Percentiles rank a stretch among this genome's conserved stretches.
Evolutionary conservation across 2,888 invertebrate genomes (phyloP).

Genomic region (Thymelicus lineola): DNA sequence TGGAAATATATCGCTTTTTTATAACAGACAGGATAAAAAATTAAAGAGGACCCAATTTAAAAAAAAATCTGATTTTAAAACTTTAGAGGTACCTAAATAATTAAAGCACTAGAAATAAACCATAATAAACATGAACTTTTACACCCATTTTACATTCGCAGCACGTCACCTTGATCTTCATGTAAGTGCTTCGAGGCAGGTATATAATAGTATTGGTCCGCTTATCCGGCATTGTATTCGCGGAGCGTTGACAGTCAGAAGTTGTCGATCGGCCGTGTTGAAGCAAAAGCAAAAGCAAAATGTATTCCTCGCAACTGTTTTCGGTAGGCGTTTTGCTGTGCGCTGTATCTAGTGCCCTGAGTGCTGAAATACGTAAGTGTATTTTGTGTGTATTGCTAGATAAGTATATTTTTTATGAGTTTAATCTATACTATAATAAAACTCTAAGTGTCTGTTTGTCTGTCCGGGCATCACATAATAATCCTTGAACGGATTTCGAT

Average conservation of each 20-base stretch:
- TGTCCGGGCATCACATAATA: too few relatives aligned
- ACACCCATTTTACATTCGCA: constrained; percentile 35
- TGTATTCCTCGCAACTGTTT: constrained; percentile 46
- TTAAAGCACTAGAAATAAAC: not conserved
- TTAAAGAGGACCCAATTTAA: too few relatives aligned
- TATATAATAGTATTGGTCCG: constrained; percentile 50
- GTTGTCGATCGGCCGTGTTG: constrained; percentile 39
- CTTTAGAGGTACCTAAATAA: too few relatives aligned
- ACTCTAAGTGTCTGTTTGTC: too few relatives aligned
- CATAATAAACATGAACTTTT: constrained; percentile 24
- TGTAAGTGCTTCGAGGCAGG: constrained; percentile 43
- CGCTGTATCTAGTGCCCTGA: constrained; percentile 51
- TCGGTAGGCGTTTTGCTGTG: constrained; percentile 53
- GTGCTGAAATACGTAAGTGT: constrained; percentile 60
- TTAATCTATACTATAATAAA: too few relatives aligned
- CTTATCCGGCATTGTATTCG: constrained; percentile 39
- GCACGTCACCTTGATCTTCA: constrained; percentile 47
- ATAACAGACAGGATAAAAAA: too few relatives aligned
- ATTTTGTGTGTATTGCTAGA: too few relatives aligned
- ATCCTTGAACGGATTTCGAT: too few relatives aligned
- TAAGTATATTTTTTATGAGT: too few relatives aligned
- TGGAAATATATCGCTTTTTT: too few relatives aligned
- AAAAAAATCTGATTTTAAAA: too few relatives aligned
- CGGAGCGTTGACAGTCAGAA: constrained; percentile 42
- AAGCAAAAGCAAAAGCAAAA: constrained; percentile 44